Base-by-base conservation (phyloP, 37 sponge, comb jelly and placozoan species). In the Cliona cf. orientalis region DNA sequence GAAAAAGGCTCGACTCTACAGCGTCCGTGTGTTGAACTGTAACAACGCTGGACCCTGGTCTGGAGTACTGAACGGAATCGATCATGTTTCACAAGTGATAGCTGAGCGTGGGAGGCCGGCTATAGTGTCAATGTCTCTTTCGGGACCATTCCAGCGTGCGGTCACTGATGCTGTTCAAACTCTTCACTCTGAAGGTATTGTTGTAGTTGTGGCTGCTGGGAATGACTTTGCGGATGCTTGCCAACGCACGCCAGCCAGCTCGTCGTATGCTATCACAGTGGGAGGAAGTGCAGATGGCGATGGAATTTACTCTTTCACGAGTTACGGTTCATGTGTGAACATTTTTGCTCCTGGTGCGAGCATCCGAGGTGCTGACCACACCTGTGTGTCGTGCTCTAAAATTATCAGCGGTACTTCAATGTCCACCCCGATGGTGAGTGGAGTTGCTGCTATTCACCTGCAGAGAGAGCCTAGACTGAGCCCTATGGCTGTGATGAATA, bases 331-430 rank as follows among this genome's bases (percentile, higher is more conserved):
- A 31, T 93, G 93, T 62, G 86, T 93, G 5, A 86, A 89, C 56
- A 75, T 93, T 9, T 73, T 93, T 85, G 89, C 93, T 33, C 93
- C 93, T 2, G 93, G 86, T 2, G 69, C 71, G n/a, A 4, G 45
- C 28, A 65, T 93, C 5, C 34, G 19, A 21, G 89, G 86, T 57
- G 93, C 93, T 21, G 86, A 77, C 37, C 32, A 55, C 23, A 21
- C 57, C 6, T 93, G 93, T 37, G 66, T 14, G 21, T 39, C 55
- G 9, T 93, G 93, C 46, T 32, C 43, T 0, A 79, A 64, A 70
- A 25, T 36, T 26, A 22, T 67, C 31, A 89, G 82, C 57, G 93
- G 93, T 0, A 89, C 93, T 28, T 85, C 86, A 25, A 81, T 88
- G 82, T 25, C 86, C 22, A 78, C 86, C n/a, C 86, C 86, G 0